phyloP scores from a whole-genome alignment of 2,113 vertebrate genomes.

The Ictidomys tridecemlineatus region DNA sequence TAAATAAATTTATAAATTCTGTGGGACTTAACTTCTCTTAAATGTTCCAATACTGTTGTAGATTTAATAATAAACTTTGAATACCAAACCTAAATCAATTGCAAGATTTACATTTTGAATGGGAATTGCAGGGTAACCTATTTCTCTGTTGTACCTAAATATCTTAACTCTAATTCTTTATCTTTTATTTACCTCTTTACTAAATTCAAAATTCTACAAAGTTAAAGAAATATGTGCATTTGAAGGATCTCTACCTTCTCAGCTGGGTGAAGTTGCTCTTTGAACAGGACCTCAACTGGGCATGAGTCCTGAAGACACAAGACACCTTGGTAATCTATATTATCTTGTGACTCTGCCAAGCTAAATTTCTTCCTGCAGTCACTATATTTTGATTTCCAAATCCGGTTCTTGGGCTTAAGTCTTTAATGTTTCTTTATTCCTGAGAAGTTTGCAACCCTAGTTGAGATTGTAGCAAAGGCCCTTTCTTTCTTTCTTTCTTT shows the following conservation, averaged over 20 bases:
- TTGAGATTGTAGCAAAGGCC: not conserved
- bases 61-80: conserved; percentile 36
- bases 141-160: not conserved
- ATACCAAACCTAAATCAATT: not conserved
- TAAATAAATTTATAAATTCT: not conserved
- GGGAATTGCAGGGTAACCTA: not conserved
- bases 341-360: not conserved
- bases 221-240: not conserved
- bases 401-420: not conserved
- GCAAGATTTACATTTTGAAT: not conserved
- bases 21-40: not conserved
- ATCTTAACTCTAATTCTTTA: not conserved
- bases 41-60: not conserved
- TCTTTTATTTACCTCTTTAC: not conserved
- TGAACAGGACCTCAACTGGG: not conserved
- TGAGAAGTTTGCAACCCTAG: not conserved
- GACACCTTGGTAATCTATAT: not conserved
- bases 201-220: conserved; percentile 32
- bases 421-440: not conserved
- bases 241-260: not conserved
- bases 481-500: no score
- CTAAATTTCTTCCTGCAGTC: not conserved
- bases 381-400: conserved; percentile 1
- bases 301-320: not conserved
- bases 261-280: not conserved